Conservation (phyloP, 2,113 vertebrate genomes). For the Lamprotornis superbus region DNA sequence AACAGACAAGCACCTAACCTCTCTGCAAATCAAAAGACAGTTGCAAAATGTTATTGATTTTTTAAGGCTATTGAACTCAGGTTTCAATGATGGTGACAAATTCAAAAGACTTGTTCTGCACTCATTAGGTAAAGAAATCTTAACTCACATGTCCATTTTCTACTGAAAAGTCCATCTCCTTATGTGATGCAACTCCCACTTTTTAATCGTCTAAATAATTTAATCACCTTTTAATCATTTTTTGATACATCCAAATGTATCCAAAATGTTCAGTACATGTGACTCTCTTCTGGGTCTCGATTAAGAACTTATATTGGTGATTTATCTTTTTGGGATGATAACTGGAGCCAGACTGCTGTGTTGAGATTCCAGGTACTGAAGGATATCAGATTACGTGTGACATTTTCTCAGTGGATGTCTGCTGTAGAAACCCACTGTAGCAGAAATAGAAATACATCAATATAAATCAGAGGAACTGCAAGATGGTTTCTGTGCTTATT, state of each 20-base stretch:
- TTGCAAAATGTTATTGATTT: neutral
- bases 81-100: neutral
- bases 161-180: neutral
- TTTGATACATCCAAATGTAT: neutral
- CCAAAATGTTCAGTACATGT: neutral
- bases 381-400: neutral
- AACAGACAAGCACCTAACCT: neutral
- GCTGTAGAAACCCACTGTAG: neutral
- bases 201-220: neutral
- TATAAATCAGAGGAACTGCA: neutral
- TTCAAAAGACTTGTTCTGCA: neutral
- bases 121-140: neutral
- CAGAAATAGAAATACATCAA: neutral
- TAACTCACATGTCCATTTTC: neutral
- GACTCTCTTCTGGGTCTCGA: neutral
- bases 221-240: neutral
- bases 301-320: neutral
- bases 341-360: fast-evolving
- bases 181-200: neutral
- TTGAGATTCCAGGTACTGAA: neutral
- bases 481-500: neutral
- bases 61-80: neutral
- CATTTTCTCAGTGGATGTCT: neutral
- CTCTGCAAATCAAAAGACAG: neutral
- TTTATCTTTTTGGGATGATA: neutral